These are phyloP conservation scores for Sialia sialis DNA, from an alignment of 2,113 vertebrate species.

Conservation along the genomic window DNA sequence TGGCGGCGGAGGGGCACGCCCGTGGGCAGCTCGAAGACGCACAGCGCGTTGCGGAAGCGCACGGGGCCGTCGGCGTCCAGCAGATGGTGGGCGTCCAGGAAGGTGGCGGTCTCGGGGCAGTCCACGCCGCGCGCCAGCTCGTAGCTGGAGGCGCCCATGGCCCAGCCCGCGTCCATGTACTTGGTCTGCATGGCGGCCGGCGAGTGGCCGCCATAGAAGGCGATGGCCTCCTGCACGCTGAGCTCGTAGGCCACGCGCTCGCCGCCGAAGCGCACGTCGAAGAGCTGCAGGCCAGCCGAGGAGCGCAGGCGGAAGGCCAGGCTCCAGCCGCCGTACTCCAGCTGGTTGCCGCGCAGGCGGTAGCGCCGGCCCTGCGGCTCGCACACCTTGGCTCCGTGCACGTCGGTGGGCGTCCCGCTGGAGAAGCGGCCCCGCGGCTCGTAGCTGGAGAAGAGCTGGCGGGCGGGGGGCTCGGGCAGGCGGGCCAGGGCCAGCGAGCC, in stretches of 20 bases:
- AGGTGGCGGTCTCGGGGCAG: constrained; percentile 85
- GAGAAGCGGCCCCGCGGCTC: constrained; percentile 71
- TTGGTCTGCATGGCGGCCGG: constrained; percentile 91
- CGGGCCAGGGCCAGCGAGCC: constrained; percentile 59
- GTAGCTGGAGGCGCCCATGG: constrained; percentile 77
- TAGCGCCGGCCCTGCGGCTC: constrained; percentile 82
- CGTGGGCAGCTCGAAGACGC: constrained; percentile 88
- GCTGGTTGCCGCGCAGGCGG: constrained; percentile 69
- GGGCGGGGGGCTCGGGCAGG: constrained; percentile 24
- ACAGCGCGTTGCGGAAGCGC: constrained; percentile 74
- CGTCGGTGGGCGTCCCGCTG: constrained; percentile 46
- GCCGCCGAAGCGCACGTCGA: constrained; percentile 82
- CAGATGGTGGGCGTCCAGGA: constrained; percentile 81
- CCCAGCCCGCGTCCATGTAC: constrained; percentile 86
- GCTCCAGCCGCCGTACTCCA: constrained; percentile 87
- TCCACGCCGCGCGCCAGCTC: constrained; percentile 86
- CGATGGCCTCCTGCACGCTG: constrained; percentile 87
- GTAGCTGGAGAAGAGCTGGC: constrained; percentile 79
- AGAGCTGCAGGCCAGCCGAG: constrained; percentile 84
- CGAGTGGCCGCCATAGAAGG: constrained; percentile 85
- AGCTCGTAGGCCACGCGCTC: constrained; percentile 88
- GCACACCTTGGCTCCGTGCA: constrained; percentile 76
- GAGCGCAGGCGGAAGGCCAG: constrained; percentile 84
- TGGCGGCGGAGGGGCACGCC: constrained; percentile 84
- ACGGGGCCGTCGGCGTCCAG: constrained; percentile 80